Evolutionary conservation across 2,797 vertebrate species (phyloP), one percentile per base, ranked within the genome.

Genomic region (Arrhamphus sclerolepis): DNA sequence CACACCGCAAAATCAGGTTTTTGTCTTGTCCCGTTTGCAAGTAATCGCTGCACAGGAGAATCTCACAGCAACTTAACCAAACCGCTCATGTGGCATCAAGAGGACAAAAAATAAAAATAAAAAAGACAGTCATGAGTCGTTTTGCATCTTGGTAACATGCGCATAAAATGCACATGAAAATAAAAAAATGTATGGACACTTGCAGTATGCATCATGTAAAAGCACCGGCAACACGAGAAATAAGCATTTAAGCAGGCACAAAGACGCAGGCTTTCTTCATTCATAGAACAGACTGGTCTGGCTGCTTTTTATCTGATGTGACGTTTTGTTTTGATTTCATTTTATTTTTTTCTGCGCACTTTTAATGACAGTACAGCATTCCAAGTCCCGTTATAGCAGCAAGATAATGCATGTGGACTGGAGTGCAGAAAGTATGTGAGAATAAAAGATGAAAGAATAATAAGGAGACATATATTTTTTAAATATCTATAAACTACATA

Each of bases 211-310:
- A 26, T 13, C 20, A 5, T 17, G 46, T 3, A 50, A 43, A 14
- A 34, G 19, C 8, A 1, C 11, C 6, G 40, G 14, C 11, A 43
- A 18, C 50, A 16, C 62, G 0, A 52, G 6, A 58, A 28, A 62
- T 0, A 14, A 5, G 16, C 2, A 7, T 31, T 52, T 29, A 13
- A 6, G 22, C 2, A 8, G 9, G 10, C 18, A 22, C 29, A 19
- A 11, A 31, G 20, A 41, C 8, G 20, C 38, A 16, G 31, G 16
- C 0, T 1, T 5, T 29, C 24, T 55, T 40, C 22, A 28, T 22
- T 13, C n/a, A 49, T 62, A 17, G 17, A 52, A 1, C 52, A 40
- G 59, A 65, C 70, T 70, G 56, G 70, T 68, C 40, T 0, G 43
- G 54, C 22, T 80, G 54, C 42, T 16, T 58, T 44, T 62, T 20